These are phyloP conservation scores for Heliconius nattereri DNA, from an alignment of 1,140 invertebrate genomes.

Conservation along the genomic window DNA sequence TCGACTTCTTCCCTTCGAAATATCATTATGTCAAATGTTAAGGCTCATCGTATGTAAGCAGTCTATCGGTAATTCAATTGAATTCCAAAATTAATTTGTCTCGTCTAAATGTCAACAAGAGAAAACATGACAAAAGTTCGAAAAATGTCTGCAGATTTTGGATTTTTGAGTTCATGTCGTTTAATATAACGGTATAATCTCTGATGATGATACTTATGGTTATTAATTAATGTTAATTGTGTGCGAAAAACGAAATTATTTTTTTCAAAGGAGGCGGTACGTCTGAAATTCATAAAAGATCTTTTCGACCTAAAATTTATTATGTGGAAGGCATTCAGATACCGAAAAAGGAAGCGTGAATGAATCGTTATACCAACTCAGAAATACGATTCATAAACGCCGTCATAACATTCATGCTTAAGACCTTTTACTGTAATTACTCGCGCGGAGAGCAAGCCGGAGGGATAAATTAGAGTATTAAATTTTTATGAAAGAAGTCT, in stretches of 20 bases:
- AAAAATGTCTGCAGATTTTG: conserved; percentile 1
- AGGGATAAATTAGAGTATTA: conserved; percentile 77
- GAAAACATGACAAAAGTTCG: conserved; percentile 6
- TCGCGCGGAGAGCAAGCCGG: conserved; percentile 52
- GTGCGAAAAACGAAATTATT: conserved; percentile 40
- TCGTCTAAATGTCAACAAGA: conserved; percentile 11
- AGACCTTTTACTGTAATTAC: conserved; percentile 81
- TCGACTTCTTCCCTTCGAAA: conserved; percentile 78
- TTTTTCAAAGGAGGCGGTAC: conserved; percentile 41
- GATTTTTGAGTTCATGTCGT: conserved; percentile 25
- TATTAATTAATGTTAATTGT: conserved; percentile 44
- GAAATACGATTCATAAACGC: conserved; percentile 78
- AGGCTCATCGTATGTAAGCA: conserved; percentile 43
- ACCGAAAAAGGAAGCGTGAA: conserved; percentile 63
- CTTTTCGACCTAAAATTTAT: conserved; percentile 67
- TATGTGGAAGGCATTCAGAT: conserved; percentile 72
- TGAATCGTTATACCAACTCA: conserved; percentile 61
- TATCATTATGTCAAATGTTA: conserved; percentile 75
- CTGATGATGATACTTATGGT: conserved; percentile 32
- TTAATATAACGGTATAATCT: conserved; percentile 33
- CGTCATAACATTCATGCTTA: conserved; percentile 80
- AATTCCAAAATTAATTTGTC: conserved; percentile 36
- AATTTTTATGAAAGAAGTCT: conserved; percentile 77
- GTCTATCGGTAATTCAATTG: conserved; percentile 37
- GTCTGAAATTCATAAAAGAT: conserved; percentile 63